phyloP scores from a whole-genome alignment of 2,888 invertebrate genomes.

The Hydrotaea cyrtoneurina region DNA sequence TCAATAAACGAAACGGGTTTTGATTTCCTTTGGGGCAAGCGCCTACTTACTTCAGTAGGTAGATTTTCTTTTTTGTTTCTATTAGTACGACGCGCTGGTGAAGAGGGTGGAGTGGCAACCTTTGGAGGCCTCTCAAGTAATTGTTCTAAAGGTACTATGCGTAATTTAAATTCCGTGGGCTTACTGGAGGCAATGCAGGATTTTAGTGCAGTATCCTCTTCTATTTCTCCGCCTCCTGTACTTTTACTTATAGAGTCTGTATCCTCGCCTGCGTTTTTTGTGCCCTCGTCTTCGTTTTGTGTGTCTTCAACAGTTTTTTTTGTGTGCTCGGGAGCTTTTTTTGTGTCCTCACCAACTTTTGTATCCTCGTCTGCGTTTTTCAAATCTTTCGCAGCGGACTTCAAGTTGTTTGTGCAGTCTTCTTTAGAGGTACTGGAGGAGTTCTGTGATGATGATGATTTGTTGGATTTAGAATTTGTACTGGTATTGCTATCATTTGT shows the following conservation, averaged over 20 bases:
- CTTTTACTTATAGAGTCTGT: neutral
- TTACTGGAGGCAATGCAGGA: constrained; percentile 63
- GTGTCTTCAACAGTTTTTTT: too few species aligned
- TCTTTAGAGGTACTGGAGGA: constrained; percentile 67
- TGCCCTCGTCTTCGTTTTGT: constrained; percentile 8
- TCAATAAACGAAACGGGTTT: constrained; percentile 73
- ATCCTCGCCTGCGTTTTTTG: neutral
- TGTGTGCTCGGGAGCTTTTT: too few species aligned
- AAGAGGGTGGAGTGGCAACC: neutral
- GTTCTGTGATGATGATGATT: constrained; percentile 31
- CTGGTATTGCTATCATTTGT: constrained; percentile 57
- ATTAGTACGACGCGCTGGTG: neutral
- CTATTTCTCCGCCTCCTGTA: neutral
- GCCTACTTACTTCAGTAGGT: constrained; percentile 37
- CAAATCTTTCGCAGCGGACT: neutral
- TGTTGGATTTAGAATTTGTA: constrained; percentile 53
- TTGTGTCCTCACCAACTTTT: too few species aligned
- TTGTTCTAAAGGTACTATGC: constrained; percentile 76
- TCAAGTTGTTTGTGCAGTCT: constrained; percentile 19
- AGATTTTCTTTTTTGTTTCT: neutral
- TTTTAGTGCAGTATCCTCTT: constrained; percentile 54
- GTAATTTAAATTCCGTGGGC: constrained; percentile 73
- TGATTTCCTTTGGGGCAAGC: constrained; percentile 68
- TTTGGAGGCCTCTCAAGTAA: constrained; percentile 72
- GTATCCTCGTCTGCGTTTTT: neutral